Base-by-base conservation (phyloP, 2,113 vertebrate genomes). In the Cnemophilus loriae region DNA sequence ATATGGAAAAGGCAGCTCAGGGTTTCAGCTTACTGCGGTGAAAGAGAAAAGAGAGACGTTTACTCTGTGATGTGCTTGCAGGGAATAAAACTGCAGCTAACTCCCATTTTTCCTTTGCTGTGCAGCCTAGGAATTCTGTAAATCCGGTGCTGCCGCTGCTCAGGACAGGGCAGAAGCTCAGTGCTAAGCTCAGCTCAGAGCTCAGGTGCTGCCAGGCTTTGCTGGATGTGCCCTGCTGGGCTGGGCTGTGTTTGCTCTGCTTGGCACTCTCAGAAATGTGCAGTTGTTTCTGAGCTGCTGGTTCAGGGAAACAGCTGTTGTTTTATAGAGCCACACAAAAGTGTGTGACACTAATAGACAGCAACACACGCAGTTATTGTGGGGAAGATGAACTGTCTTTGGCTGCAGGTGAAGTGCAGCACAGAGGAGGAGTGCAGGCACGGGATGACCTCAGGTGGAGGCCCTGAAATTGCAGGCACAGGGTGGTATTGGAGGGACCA, bases 391-490 rank as follows among this genome's bases (percentile, higher is more conserved):
- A 50, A 24, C 4, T 7, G 26, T 15, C 23, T 55, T 2, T 3
- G 57, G 15, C 17, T 21, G 28, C 8, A 81, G 37, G 37, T 26
- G 61, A 49, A 87, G 67, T 5, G 41, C 37, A 67, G 60, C 37
- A 17, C 2, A 61, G 46, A 64, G 56, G 14, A 89, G 16, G 18
- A 74, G 20, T 0, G 47, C 21, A 20, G 87, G 32, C 50, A n/a
- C 5, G 20, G 24, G 21, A 42, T 11, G 28, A 16, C 19, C 56
- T 8, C 21, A 17, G 41, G 7, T 0, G 7, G 32, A 13, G 14
- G 5, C 27, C 28, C 61, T 56, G 12, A 26, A 55, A 71, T 1
- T 22, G 59, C 13, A 16, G 42, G 44, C 44, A 56, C 11, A 17
- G 59, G 30, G 52, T 16, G 55, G 65, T 2, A 5, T 1, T 26